phyloP scores from a whole-genome alignment of 2,797 vertebrate species.

The Novumbra hubbsi region DNA sequence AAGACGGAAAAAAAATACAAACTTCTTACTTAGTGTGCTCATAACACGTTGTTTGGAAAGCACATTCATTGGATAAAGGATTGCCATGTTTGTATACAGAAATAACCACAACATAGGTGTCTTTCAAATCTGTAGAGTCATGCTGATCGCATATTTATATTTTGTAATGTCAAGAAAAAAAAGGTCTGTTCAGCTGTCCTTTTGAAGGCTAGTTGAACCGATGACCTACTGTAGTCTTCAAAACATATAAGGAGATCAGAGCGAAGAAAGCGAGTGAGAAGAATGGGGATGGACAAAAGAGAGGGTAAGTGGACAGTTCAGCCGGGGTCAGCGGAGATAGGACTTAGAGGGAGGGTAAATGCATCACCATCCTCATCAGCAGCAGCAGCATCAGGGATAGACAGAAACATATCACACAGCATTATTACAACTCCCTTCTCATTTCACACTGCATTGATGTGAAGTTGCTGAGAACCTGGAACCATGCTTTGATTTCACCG shows the following conservation, averaged over 20 bases:
- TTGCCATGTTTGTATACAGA: constrained; percentile 69
- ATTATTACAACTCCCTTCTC: constrained; percentile 38
- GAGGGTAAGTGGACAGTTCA: constrained; percentile 9
- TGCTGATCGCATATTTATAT: constrained; percentile 73
- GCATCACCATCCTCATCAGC: too few species aligned
- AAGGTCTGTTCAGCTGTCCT: constrained; percentile 56
- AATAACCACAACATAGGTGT: constrained; percentile 71
- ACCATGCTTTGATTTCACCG: constrained; percentile 45
- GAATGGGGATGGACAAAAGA: constrained; percentile 5
- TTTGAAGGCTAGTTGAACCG: constrained; percentile 38
- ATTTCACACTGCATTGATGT: constrained; percentile 43
- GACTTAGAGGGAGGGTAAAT: constrained; percentile 18
- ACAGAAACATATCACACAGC: constrained; percentile 32
- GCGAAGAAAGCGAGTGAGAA: background rate
- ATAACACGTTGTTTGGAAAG: constrained; percentile 70
- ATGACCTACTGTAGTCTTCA: constrained; percentile 36
- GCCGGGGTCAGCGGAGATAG: constrained; percentile 23
- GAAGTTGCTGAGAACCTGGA: constrained; percentile 28
- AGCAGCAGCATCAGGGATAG: constrained; percentile 11
- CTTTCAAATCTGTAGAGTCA: constrained; percentile 61
- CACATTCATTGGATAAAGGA: constrained; percentile 70
- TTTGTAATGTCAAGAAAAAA: constrained; percentile 62
- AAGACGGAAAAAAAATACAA: constrained; percentile 33
- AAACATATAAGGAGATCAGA: constrained; percentile 13
- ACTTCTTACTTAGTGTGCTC: constrained; percentile 72